phyloP scores from a whole-genome alignment of 2,797 vertebrate species.

The Enteromius treurensis region DNA sequence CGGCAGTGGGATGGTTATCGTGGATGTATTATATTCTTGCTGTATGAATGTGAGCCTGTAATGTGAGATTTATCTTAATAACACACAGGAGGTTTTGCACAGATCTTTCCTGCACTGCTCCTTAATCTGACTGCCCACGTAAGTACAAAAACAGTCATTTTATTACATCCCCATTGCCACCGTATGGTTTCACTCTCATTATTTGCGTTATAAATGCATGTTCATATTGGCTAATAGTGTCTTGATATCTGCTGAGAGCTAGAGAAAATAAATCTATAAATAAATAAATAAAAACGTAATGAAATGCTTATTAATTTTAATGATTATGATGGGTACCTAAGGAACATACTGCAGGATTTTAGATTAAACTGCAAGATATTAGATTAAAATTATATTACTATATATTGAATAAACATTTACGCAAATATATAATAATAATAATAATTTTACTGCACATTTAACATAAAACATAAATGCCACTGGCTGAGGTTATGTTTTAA shows the following conservation, averaged over 20 bases:
- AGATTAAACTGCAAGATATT: not conserved
- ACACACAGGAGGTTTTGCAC: conserved; percentile 23
- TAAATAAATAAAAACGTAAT: not conserved
- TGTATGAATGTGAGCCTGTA: conserved; percentile 29
- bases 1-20: conserved; percentile 9
- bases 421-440: not conserved
- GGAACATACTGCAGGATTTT: not conserved
- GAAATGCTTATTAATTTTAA: not conserved
- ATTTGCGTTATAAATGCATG: not conserved
- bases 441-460: not conserved
- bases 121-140: conserved; percentile 30
- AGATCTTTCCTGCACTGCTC: conserved; percentile 22
- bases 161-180: not conserved
- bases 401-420: not conserved
- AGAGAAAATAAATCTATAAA: not conserved
- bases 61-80: conserved; percentile 33
- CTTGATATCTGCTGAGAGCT: not conserved
- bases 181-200: not conserved
- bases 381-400: not conserved
- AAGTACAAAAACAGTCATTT: conserved; percentile 45
- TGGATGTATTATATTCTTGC: conserved; percentile 24
- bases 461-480: not conserved
- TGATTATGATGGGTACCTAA: not conserved
- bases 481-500: not conserved
- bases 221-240: not conserved